Evolutionary conservation across 2,113 vertebrate species (phyloP), one percentile per base, ranked within the genome.

Genomic region (Calidris pugnax): DNA sequence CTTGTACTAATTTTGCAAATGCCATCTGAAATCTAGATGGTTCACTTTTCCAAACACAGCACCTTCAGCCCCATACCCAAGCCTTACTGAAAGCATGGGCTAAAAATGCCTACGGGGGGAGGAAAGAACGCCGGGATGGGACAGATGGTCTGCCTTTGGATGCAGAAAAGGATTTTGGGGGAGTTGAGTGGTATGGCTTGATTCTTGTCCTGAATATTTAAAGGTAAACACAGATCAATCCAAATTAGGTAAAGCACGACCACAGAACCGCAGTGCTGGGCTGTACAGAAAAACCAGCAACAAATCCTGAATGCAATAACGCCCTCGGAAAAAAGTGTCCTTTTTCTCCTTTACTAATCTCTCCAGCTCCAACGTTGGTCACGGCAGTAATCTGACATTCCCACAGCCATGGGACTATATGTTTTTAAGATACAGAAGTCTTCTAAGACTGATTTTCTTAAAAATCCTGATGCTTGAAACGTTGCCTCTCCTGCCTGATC

Each of bases 131-230:
- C 27, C 37, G 11, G 75, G 47, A 16, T 55, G 1, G 2, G 90
- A 67, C 82, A 92, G 93, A 94, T 90, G 95, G 94, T 63, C 80
- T 30, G 93, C 76, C 80, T 87, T 66, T 33, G 72, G 93, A 79
- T 27, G 71, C 78, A 90, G 87, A 93, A 93, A 88, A 73, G 89
- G 90, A 77, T 37, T 94, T 75, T 62, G 91, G 81, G 53, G 41
- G 76, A 66, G 73, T 30, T 41, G 60, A 75, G 73, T 1, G 45
- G 78, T 48, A 86, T 20, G 62, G 81, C 89, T 91, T 85, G 87
- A 89, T 62, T 93, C 77, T 83, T 39, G 60, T 68, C 79, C 83
- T 86, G 85, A 93, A 75, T 86, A 93, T 81, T 81, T 56, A 67
- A 67, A 87, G 85, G 83, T 88, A 90, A 87, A 94, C 59, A 83